Percentiles rank a stretch among this genome's conserved stretches.
Conservation (phyloP, 2,113 vertebrate species). For the Phoenicopterus ruber region DNA sequence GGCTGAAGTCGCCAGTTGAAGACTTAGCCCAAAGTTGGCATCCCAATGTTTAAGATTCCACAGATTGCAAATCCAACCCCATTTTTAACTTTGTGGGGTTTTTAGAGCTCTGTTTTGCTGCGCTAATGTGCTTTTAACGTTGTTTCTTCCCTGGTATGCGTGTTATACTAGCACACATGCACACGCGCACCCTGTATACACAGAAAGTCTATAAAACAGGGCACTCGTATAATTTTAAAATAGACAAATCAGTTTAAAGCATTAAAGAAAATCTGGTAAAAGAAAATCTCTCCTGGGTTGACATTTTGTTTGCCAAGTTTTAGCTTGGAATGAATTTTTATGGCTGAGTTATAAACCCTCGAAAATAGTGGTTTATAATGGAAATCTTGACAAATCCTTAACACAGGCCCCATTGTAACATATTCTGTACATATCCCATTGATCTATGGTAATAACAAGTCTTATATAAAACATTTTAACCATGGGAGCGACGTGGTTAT, state of each 20-base stretch:
- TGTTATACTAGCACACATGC: slow-evolving; percentile 17
- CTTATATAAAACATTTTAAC: slow-evolving; percentile 45
- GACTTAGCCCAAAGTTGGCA: neutral
- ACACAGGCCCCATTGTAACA: slow-evolving; percentile 64
- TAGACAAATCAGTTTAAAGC: slow-evolving; percentile 67
- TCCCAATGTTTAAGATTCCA: neutral
- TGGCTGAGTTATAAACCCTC: slow-evolving; percentile 52
- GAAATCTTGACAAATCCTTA: slow-evolving; percentile 70
- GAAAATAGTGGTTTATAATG: slow-evolving; percentile 67
- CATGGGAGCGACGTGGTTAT: slow-evolving; percentile 14
- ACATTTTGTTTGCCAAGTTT: slow-evolving; percentile 63
- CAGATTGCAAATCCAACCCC: neutral
- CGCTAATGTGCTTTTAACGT: neutral
- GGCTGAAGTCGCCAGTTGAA: neutral
- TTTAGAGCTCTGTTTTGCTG: neutral
- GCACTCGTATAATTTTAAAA: slow-evolving; percentile 62
- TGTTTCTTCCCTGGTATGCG: neutral
- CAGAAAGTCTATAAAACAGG: slow-evolving; percentile 61
- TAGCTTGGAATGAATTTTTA: slow-evolving; percentile 63
- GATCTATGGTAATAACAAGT: slow-evolving; percentile 52
- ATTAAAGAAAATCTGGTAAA: slow-evolving; percentile 64
- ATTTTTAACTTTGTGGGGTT: neutral
- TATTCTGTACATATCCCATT: slow-evolving; percentile 52
- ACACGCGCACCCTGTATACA: neutral
- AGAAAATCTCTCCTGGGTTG: slow-evolving; percentile 61